Percentiles rank a stretch among this genome's conserved stretches.
Conservation (phyloP, 2,888 invertebrate species). For the Embidobia sp. region DNA sequence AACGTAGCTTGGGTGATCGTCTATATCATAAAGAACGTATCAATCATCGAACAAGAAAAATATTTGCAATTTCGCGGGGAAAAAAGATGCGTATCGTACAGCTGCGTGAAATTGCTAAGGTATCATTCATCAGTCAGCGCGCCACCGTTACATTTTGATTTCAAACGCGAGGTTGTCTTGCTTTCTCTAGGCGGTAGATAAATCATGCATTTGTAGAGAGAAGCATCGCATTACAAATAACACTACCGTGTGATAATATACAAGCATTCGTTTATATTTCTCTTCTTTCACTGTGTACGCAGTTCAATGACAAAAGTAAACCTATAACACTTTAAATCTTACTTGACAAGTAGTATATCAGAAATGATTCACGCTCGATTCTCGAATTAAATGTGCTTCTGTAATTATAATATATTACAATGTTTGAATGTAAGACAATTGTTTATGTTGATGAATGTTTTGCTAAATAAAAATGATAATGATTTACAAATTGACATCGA, state of each 20-base stretch:
- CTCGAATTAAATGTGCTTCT: conserved; percentile 28
- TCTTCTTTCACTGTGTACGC: conserved; percentile 15
- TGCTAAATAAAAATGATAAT: background rate
- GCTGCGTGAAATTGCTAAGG: conserved; percentile 44
- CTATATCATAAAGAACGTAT: conserved; percentile 42
- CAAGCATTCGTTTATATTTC: conserved; percentile 34
- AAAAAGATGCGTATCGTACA: conserved; percentile 39
- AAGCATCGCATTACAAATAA: conserved; percentile 61
- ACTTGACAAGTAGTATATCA: conserved; percentile 27
- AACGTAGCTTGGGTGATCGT: conserved; percentile 28
- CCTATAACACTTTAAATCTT: conserved; percentile 40
- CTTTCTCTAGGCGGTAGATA: conserved; percentile 58
- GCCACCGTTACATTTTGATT: conserved; percentile 60
- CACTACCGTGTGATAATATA: conserved; percentile 46
- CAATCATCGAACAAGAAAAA: conserved; percentile 39
- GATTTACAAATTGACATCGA: too few relatives aligned
- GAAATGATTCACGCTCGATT: conserved; percentile 27
- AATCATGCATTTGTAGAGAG: conserved; percentile 61
- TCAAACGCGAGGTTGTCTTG: conserved; percentile 33
- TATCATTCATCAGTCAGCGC: conserved; percentile 56
- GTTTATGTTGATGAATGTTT: conserved; percentile 14
- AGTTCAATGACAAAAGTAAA: conserved; percentile 49
- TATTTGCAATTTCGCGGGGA: conserved; percentile 41
- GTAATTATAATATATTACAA: conserved; percentile 38
- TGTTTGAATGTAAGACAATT: background rate